A percentile compares a stretch with the other conserved stretches of the same genome.
Conservation (phyloP, 1,140 invertebrate species). For the Cydia fagiglandana region DNA sequence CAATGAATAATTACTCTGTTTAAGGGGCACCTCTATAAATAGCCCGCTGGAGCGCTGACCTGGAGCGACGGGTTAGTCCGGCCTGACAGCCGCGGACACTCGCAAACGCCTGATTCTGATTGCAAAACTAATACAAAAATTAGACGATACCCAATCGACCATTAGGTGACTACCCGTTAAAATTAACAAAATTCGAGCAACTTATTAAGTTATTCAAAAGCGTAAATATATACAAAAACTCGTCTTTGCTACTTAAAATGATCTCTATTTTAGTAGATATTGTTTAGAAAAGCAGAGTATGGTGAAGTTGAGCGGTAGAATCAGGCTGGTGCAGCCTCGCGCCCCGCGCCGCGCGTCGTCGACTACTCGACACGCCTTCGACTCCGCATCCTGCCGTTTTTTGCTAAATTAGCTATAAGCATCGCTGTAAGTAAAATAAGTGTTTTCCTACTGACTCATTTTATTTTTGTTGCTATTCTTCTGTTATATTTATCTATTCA, state of each 20-base stretch:
- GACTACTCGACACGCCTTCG: conserved; percentile 63
- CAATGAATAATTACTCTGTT: conserved; percentile 80
- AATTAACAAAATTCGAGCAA: background rate
- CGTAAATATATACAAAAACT: background rate
- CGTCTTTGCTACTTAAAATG: background rate
- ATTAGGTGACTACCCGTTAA: background rate
- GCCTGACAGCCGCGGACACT: conserved; percentile 71
- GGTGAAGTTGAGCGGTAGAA: conserved; percentile 9
- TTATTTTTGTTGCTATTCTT: conserved; percentile 10
- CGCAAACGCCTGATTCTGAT: conserved; percentile 43
- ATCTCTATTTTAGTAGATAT: background rate
- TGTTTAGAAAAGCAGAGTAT: background rate
- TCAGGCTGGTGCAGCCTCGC: conserved; percentile 48
- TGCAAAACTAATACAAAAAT: conserved; percentile 21
- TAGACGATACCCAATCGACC: background rate
- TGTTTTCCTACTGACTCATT: conserved; percentile 39
- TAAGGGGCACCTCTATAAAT: conserved; percentile 79
- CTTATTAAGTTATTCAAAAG: background rate
- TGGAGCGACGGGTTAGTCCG: conserved; percentile 77
- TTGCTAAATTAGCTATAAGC: conserved; percentile 63
- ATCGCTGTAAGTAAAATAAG: conserved; percentile 51
- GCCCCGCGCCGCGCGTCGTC: conserved; percentile 33
- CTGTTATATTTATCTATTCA: background rate
- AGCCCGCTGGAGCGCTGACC: conserved; percentile 77
- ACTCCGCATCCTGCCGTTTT: conserved; percentile 68